Percentiles rank a stretch among this genome's conserved stretches.
Evolutionary conservation across 2,113 vertebrate genomes (phyloP).

Genomic region (Myotis brandtii): DNA sequence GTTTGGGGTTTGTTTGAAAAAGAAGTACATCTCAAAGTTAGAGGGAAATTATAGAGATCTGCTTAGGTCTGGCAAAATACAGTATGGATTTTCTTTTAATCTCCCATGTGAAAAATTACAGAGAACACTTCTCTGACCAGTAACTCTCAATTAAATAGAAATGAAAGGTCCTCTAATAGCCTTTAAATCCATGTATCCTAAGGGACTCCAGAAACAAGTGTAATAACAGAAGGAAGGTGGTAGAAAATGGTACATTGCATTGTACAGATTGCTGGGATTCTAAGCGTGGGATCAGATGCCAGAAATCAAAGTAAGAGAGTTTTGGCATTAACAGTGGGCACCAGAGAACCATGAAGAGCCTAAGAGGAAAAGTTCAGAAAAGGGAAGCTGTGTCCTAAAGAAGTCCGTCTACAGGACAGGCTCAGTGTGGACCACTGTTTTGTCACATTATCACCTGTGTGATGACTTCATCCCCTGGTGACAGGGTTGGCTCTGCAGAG

Average conservation of each 20-base stretch:
- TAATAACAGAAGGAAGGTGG: slow-evolving; percentile 20
- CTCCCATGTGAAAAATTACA: slow-evolving; percentile 56
- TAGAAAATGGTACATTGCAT: not conserved
- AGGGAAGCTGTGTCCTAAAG: not conserved
- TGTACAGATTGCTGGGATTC: slow-evolving; percentile 23
- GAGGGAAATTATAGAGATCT: slow-evolving; percentile 54
- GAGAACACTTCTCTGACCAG: slow-evolving; percentile 52
- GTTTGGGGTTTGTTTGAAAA: slow-evolving; percentile 40
- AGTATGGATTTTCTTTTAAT: slow-evolving; percentile 55
- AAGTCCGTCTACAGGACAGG: not conserved
- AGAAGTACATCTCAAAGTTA: slow-evolving; percentile 41
- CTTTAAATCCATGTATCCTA: slow-evolving; percentile 48
- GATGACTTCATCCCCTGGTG: not conserved
- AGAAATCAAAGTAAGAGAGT: not conserved
- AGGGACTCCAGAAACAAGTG: slow-evolving; percentile 46
- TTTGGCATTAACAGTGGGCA: not conserved
- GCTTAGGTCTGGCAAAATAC: slow-evolving; percentile 56
- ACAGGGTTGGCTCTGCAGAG: not conserved
- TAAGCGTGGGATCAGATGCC: not conserved
- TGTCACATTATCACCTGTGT: not conserved
- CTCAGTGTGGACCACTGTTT: not conserved
- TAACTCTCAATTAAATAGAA: slow-evolving; percentile 69
- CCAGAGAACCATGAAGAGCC: not conserved
- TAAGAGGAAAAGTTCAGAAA: not conserved
- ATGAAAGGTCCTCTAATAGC: slow-evolving; percentile 56